These are phyloP conservation scores for Leptopilina clavipes DNA, from an alignment of 1,140 invertebrate genomes.

Conservation along the genomic window DNA sequence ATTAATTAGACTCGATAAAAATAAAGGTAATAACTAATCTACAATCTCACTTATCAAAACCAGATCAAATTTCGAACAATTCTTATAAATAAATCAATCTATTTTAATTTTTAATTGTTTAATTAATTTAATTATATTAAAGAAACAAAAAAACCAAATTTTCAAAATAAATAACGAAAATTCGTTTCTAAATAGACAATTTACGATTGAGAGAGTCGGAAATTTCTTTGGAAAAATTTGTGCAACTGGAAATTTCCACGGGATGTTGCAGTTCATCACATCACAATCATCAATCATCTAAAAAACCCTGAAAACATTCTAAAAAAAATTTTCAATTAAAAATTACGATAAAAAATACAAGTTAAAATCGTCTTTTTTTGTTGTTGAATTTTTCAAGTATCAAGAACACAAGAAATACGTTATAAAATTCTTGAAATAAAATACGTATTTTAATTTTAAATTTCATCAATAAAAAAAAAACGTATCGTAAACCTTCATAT, in stretches of 20 bases:
- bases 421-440: too few species aligned
- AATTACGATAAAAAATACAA: neutral
- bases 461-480: neutral
- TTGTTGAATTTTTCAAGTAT: neutral
- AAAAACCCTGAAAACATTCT: neutral
- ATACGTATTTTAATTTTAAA: too few species aligned
- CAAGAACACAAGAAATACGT: neutral
- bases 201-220: neutral
- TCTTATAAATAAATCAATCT: neutral
- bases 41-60: too few species aligned
- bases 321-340: neutral
- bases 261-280: neutral
- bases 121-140: neutral
- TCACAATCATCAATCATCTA: neutral
- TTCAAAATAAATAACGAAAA: neutral
- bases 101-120: neutral
- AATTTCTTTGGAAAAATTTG: slow-evolving; percentile 3
- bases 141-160: neutral
- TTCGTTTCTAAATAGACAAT: neutral
- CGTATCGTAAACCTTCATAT: neutral
- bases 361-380: neutral
- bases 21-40: neutral
- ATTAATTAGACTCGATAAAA: neutral
- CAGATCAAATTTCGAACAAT: too few species aligned
- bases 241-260: slow-evolving; percentile 7